A percentile compares a stretch with the other conserved stretches of the same genome.
Evolutionary conservation across 2,113 vertebrate species (phyloP).

Genomic region (Sander lucioperca): DNA sequence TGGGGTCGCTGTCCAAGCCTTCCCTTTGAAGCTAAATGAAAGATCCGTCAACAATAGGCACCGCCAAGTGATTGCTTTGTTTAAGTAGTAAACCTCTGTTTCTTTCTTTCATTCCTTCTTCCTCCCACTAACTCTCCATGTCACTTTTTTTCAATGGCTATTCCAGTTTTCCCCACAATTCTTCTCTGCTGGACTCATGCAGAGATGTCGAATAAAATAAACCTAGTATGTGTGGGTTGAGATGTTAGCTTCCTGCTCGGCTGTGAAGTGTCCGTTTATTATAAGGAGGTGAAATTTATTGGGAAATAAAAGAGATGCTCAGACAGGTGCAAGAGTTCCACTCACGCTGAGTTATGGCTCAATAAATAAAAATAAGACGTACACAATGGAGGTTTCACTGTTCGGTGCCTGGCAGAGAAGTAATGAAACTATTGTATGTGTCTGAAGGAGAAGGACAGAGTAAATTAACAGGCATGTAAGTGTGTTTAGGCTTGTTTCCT

Average conservation of each 20-base stretch:
- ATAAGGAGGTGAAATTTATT: conserved; percentile 59
- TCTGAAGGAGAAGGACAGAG: not conserved
- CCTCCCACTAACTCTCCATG: conserved; percentile 39
- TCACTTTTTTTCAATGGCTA: conserved; percentile 34
- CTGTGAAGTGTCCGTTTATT: conserved; percentile 47
- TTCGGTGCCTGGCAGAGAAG: not conserved
- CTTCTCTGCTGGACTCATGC: conserved; percentile 14
- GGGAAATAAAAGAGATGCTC: conserved; percentile 57
- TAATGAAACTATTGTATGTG: conserved; percentile 26
- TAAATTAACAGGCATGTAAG: not conserved
- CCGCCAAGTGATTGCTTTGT: conserved; percentile 63
- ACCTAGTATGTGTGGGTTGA: conserved; percentile 41
- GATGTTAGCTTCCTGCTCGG: conserved; percentile 49
- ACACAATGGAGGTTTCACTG: conserved; percentile 21
- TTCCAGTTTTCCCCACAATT: conserved; percentile 27
- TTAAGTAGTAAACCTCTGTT: conserved; percentile 50
- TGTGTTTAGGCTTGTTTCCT: not conserved
- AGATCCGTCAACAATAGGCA: conserved; percentile 60
- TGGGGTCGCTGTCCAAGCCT: conserved; percentile 44
- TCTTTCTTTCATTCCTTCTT: conserved; percentile 38
- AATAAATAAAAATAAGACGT: conserved; percentile 63
- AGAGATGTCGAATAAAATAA: conserved; percentile 31
- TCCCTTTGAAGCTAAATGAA: conserved; percentile 67
- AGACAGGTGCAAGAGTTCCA: conserved; percentile 63
- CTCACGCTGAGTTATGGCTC: conserved; percentile 56